Evolutionary conservation across 1,140 invertebrate genomes (phyloP).

Genomic region (Aphaenogaster ashmeadi): DNA sequence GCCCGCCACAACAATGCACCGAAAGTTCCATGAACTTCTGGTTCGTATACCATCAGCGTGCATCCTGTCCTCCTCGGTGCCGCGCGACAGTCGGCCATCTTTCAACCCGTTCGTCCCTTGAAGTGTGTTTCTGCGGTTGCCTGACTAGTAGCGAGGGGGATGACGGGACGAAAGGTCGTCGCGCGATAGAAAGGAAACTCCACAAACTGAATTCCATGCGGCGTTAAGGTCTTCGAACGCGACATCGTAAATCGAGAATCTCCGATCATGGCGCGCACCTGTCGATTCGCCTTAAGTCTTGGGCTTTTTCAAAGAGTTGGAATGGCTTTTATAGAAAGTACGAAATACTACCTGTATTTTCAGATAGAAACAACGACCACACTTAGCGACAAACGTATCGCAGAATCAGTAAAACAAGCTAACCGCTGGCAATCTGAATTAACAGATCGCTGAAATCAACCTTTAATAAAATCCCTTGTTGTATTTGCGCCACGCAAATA

Average conservation of each 20-base stretch:
- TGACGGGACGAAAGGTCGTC: conserved; percentile 41
- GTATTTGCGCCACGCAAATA: background rate
- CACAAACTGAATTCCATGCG: conserved; percentile 17
- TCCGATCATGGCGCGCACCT: conserved; percentile 16
- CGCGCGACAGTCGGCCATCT: conserved; percentile 55
- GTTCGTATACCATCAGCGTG: conserved; percentile 52
- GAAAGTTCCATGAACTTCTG: conserved; percentile 78
- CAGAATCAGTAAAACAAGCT: background rate
- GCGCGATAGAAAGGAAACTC: conserved; percentile 41
- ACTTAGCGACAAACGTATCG: background rate
- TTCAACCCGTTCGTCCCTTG: conserved; percentile 36
- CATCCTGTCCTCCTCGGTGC: conserved; percentile 14
- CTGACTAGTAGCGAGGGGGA: background rate
- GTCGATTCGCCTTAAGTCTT: conserved; percentile 20
- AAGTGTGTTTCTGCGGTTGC: conserved; percentile 42
- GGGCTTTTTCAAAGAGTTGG: background rate
- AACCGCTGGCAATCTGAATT: background rate
- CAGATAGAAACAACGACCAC: background rate
- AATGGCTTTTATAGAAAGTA: background rate
- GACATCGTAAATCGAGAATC: conserved; percentile 62
- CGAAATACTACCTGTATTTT: background rate
- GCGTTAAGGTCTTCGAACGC: conserved; percentile 25
- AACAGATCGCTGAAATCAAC: background rate
- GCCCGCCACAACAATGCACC: conserved; percentile 79
- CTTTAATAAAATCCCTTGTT: background rate